These are phyloP conservation scores for Aradus depressus DNA, from an alignment of 2,888 invertebrate genomes.

Conservation along the genomic window DNA sequence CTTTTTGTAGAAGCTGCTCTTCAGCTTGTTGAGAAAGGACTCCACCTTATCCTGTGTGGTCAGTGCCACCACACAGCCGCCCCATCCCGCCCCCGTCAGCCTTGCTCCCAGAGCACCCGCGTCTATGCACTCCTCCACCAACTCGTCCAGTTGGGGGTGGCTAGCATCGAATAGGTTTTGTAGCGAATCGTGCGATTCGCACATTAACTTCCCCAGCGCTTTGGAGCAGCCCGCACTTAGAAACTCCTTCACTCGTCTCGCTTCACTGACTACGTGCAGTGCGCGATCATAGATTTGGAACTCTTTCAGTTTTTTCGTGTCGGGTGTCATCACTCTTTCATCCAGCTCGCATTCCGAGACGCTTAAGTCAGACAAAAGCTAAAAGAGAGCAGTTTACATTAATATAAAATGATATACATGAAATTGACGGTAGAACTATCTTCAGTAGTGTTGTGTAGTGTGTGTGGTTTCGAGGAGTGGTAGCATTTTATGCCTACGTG, in stretches of 20 bases:
- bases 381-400: too few relatives aligned
- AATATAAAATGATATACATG: too few relatives aligned
- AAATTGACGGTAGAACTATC: too few relatives aligned
- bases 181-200: conserved; percentile 77
- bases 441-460: too few relatives aligned
- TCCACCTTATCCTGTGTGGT: conserved; percentile 53
- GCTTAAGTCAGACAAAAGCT: conserved; percentile 44
- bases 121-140: conserved; percentile 62
- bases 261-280: conserved; percentile 53
- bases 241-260: conserved; percentile 18
- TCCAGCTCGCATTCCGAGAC: conserved; percentile 52
- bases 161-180: conserved; percentile 84
- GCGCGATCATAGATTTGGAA: conserved; percentile 79
- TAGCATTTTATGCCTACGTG: too few relatives aligned
- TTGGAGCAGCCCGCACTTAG: conserved; percentile 36
- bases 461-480: too few relatives aligned
- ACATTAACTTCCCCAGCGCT: conserved; percentile 71
- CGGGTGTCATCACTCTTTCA: conserved; percentile 50
- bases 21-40: conserved; percentile 55
- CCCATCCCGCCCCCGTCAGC: conserved; percentile 97
- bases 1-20: conserved; percentile 55
- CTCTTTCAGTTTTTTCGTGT: conserved; percentile 49
- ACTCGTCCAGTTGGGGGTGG: conserved; percentile 61
- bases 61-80: conserved; percentile 88
- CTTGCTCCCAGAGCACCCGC: conserved; percentile 69